Evolutionary conservation across 2,113 vertebrate species (phyloP).

Genomic region (Dicerorhinus sumatrensis): DNA sequence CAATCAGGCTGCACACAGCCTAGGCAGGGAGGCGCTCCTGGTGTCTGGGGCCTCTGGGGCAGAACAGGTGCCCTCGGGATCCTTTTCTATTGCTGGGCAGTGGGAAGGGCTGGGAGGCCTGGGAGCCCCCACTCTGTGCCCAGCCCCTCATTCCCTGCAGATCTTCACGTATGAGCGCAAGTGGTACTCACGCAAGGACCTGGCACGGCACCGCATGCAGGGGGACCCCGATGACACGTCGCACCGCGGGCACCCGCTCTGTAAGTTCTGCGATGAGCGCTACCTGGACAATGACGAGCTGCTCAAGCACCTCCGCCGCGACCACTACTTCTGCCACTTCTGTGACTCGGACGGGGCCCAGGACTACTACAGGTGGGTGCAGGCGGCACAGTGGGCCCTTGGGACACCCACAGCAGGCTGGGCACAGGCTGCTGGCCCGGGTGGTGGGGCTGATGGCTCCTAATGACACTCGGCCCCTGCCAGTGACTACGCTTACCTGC

Average conservation of each 20-base stretch:
- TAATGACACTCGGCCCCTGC: fast-evolving
- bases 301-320: conserved; percentile 95
- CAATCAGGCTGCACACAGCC: neutral
- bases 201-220: conserved; percentile 95
- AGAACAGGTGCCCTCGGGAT: neutral
- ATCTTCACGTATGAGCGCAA: conserved; percentile 96
- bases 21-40: neutral
- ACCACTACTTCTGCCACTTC: conserved; percentile 99
- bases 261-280: conserved; percentile 98
- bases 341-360: conserved; percentile 97
- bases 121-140: neutral
- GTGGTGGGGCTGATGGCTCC: neutral
- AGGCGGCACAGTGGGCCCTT: too few relatives aligned
- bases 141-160: conserved; percentile 80
- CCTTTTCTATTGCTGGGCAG: fast-evolving
- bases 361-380: conserved; percentile 92
- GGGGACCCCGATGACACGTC: conserved; percentile 98
- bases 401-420: fast-evolving
- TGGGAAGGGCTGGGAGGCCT: fast-evolving
- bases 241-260: conserved; percentile 97
- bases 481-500: conserved; percentile 96
- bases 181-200: conserved; percentile 97
- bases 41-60: neutral
- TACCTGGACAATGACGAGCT: conserved; percentile 98
- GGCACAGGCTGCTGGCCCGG: too few relatives aligned